Evolutionary conservation across 2,888 invertebrate genomes (phyloP), one percentile per base, ranked within the genome.

Genomic region (Pediacus dermestoides): DNA sequence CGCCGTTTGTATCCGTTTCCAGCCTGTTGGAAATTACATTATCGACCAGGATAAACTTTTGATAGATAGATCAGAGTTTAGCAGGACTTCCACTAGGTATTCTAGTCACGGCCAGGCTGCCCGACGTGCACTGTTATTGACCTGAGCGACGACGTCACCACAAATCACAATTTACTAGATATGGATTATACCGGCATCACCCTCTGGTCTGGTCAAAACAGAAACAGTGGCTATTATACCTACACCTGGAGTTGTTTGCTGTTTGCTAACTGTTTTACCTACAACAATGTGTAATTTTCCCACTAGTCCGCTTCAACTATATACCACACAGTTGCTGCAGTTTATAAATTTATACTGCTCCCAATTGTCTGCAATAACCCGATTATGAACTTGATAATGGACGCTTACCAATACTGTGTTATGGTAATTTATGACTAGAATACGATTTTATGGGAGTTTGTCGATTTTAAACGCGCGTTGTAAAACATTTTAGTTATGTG

Each of bases 81-180:
- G 47, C n/a, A 42, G 41, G 45, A 47, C 45, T 42, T 46, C 8
- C 8, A 14, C 28, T 14, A 4, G 42, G 48, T 50, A 60, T 57
- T 57, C 57, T 21, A 48, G 52, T 57, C 58, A 60, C 59, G 58
- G 46, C 47, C 43, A 21, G 30, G 35, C 39, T 48, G 4, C 45
- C 46, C 49, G 46, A 48, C 48, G 42, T 42, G n/a, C n/a, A 50
- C 52, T 48, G 54, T 50, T 55, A 58, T 60, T 59, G 56, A 58
- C 59, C 57, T 51, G 52, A 50, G 47, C 43, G 49, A 53, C 54
- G 51, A 53, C 54, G 51, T 55, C 51, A 49, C 53, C 58, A 61
- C 60, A 63, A 63, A 61, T 63, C 60, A 60, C 60, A 61, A 61
- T 63, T 61, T 60, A 54, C 30, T 16, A 26, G 28, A 33, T 36